Evolutionary conservation across 2,888 invertebrate species (phyloP).

Genomic region (Beris morrisii): DNA sequence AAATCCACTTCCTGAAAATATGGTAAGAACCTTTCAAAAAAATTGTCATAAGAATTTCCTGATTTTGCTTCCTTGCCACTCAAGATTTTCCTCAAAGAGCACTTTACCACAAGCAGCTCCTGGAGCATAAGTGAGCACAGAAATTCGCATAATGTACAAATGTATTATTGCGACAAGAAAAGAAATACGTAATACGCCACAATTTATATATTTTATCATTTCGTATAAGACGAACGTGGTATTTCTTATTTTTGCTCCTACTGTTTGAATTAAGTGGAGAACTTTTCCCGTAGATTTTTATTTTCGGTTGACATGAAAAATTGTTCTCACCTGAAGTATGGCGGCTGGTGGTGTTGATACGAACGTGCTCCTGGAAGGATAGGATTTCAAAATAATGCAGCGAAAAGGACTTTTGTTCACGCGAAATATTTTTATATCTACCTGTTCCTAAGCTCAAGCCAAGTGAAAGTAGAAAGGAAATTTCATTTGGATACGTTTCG

Average conservation of each 20-base stretch:
- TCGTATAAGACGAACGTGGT: background rate
- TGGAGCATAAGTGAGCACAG: background rate
- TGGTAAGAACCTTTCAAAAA: too few species aligned
- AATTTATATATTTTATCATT: background rate
- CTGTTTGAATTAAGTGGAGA: background rate
- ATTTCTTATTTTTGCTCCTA: background rate
- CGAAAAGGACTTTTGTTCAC: too few species aligned
- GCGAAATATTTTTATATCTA: too few species aligned
- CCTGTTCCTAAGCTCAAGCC: too few species aligned
- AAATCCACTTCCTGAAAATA: too few species aligned
- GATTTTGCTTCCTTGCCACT: background rate
- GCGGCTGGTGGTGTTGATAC: too few species aligned
- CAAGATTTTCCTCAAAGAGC: background rate
- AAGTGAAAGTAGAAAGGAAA: too few species aligned
- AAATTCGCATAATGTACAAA: background rate
- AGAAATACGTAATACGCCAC: conserved; percentile 5
- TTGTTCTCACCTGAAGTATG: conserved; percentile 1
- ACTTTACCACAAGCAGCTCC: conserved; percentile 4
- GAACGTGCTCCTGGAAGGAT: too few species aligned
- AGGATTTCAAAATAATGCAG: too few species aligned
- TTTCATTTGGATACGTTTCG: too few species aligned
- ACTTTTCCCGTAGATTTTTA: conserved; percentile 4
- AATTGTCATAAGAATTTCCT: background rate
- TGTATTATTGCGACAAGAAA: background rate
- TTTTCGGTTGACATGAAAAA: conserved; percentile 16